Percentiles rank a stretch among this genome's conserved stretches.
phyloP scores from a whole-genome alignment of 2,113 vertebrate genomes.

The Nanorana parkeri region DNA sequence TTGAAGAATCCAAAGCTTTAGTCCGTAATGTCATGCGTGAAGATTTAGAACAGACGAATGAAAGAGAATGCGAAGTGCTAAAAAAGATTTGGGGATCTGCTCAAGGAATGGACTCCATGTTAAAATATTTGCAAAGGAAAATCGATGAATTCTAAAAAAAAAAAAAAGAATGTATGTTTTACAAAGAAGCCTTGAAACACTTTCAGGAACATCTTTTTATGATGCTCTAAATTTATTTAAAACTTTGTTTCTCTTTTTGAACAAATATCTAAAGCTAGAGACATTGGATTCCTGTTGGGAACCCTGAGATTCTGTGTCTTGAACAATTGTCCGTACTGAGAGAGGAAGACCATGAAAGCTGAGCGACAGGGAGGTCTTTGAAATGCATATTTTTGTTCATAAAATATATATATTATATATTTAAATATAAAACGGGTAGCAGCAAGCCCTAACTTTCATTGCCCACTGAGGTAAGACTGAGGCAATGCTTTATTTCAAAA shows the following conservation, averaged over 20 bases:
- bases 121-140: constrained; percentile 91
- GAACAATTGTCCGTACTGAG: constrained; percentile 73
- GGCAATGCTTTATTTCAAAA: constrained; percentile 58
- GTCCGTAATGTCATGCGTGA: constrained; percentile 86
- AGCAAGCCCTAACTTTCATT: constrained; percentile 66
- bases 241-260: constrained; percentile 29
- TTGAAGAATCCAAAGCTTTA: constrained; percentile 94
- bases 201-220: constrained; percentile 61
- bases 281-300: background rate
- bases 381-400: constrained; percentile 69
- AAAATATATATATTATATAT: constrained; percentile 56
- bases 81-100: constrained; percentile 95
- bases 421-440: constrained; percentile 70
- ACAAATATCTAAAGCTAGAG: constrained; percentile 19
- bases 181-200: constrained; percentile 25
- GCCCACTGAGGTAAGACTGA: constrained; percentile 60
- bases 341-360: constrained; percentile 62
- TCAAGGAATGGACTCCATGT: constrained; percentile 94
- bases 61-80: constrained; percentile 91
- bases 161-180: constrained; percentile 51
- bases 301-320: constrained; percentile 30
- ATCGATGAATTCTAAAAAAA: constrained; percentile 86
- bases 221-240: constrained; percentile 57
- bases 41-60: constrained; percentile 92
- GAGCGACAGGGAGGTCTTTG: constrained; percentile 71